These are phyloP conservation scores for Pandion haliaetus DNA, from an alignment of 2,113 vertebrate genomes.

Conservation along the genomic window DNA sequence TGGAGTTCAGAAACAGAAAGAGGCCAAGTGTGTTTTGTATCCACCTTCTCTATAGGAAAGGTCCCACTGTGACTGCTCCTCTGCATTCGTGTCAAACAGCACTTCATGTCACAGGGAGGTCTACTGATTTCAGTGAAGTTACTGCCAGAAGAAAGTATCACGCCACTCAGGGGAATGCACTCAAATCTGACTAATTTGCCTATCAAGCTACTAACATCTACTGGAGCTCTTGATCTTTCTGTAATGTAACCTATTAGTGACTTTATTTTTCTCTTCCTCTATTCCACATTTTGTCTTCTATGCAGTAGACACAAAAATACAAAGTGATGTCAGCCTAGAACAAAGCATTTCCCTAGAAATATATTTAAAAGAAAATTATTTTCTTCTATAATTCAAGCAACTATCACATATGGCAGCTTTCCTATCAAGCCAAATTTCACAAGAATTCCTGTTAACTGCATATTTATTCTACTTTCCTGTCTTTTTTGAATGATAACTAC, in stretches of 20 bases:
- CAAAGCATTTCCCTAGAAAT: not conserved
- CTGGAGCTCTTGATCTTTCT: not conserved
- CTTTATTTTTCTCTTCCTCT: not conserved
- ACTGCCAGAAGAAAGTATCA: not conserved
- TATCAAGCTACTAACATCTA: not conserved
- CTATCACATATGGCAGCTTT: not conserved
- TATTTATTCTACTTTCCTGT: constrained; percentile 18
- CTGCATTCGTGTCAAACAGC: not conserved
- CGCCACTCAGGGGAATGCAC: not conserved
- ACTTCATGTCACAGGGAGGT: not conserved
- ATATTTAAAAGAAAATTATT: not conserved
- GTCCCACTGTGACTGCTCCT: not conserved
- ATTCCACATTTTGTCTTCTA: not conserved
- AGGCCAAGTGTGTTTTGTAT: not conserved
- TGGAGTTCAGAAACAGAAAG: not conserved
- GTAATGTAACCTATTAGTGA: not conserved
- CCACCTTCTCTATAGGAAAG: not conserved
- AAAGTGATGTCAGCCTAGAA: not conserved
- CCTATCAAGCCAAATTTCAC: not conserved
- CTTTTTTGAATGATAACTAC: constrained; percentile 12
- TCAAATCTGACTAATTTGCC: not conserved
- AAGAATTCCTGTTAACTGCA: not conserved
- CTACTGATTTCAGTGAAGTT: not conserved
- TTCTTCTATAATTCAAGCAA: not conserved
- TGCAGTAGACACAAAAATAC: not conserved